Evolutionary conservation across 1,140 invertebrate genomes (phyloP).

Genomic region (Radopholus similis): DNA sequence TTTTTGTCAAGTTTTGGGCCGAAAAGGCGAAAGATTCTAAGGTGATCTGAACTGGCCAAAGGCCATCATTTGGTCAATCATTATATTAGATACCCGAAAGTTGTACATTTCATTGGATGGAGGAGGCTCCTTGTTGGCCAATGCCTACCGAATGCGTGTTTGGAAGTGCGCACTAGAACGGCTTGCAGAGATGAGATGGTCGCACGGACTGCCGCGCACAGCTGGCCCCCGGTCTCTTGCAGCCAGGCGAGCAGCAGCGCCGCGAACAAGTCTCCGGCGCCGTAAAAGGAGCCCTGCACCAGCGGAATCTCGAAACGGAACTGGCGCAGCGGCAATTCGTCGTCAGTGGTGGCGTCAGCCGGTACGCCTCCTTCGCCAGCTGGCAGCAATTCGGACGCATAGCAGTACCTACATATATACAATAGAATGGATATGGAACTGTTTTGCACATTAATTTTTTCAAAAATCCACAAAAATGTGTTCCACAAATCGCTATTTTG

Average conservation of each 20-base stretch:
- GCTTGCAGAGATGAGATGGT: constrained; percentile 28
- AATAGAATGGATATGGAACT: no score
- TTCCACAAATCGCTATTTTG: no score
- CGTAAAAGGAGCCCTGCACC: constrained; percentile 27
- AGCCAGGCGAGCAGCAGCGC: constrained; percentile 40
- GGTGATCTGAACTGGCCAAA: no score
- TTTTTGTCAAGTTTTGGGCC: no score
- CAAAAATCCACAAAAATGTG: no score
- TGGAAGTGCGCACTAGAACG: constrained; percentile 33
- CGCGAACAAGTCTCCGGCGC: constrained; percentile 46
- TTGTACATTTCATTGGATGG: background rate
- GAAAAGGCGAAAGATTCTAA: constrained; percentile 6
- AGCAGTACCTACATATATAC: constrained; percentile 38
- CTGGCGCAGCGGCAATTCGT: background rate
- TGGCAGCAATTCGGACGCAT: constrained; percentile 23
- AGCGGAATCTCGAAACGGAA: constrained; percentile 38
- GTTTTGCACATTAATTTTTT: no score
- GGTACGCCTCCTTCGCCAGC: background rate
- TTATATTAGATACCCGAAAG: no score
- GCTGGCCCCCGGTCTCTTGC: constrained; percentile 26
- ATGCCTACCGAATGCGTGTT: constrained; percentile 27
- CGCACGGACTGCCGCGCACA: constrained; percentile 14
- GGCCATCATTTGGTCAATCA: no score
- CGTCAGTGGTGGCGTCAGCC: background rate
- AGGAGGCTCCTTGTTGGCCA: no score